Percentiles rank a stretch among this genome's conserved stretches.
phyloP scores from a whole-genome alignment of 2,888 invertebrate species.

The Agrenia bidenticulata region DNA sequence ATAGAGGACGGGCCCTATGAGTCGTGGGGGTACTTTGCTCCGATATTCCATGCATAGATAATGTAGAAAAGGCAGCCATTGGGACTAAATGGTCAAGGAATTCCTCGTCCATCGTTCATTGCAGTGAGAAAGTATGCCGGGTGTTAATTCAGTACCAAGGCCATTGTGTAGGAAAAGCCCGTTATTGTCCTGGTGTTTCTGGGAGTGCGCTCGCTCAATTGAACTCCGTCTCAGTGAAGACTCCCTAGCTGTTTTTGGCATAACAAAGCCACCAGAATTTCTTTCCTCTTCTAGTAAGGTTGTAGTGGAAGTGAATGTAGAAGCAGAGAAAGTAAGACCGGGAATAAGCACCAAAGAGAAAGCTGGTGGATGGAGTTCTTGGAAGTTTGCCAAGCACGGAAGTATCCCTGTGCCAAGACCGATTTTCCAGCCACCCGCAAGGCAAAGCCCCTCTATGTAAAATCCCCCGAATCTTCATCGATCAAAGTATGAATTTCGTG shows the following conservation, averaged over 20 bases:
- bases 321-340: background rate
- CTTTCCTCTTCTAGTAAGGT: background rate
- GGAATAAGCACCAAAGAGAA: background rate
- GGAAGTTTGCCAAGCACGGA: slow-evolving; percentile 48
- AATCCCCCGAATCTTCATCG: slow-evolving; percentile 47
- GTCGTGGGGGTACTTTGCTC: no score
- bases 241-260: slow-evolving; percentile 1
- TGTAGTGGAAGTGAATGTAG: background rate
- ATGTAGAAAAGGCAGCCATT: no score
- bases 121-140: no score
- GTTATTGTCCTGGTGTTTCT: background rate
- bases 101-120: no score
- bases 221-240: background rate
- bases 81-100: no score
- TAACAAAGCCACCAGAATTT: background rate
- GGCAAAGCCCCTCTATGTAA: slow-evolving; percentile 43
- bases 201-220: slow-evolving; percentile 9
- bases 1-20: no score
- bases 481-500: slow-evolving; percentile 35
- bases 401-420: slow-evolving; percentile 41
- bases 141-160: no score
- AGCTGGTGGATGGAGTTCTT: slow-evolving; percentile 20
- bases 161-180: no score
- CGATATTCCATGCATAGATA: no score
- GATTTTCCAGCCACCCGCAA: slow-evolving; percentile 44